phyloP scores from a whole-genome alignment of 2,113 vertebrate genomes.

The Apus apus region DNA sequence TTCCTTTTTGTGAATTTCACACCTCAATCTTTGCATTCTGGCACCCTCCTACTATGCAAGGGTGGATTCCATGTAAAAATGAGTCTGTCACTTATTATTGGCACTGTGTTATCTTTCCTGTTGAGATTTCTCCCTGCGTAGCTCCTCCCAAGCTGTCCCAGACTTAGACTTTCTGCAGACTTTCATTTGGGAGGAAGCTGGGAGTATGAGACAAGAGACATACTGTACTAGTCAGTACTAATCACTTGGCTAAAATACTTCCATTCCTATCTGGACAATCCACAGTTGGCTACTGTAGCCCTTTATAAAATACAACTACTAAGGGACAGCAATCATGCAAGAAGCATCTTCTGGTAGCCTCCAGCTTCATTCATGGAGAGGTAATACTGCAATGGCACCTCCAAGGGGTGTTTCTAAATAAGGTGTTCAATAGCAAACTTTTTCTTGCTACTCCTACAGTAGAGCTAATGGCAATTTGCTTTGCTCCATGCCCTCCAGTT shows the following conservation, averaged over 20 bases:
- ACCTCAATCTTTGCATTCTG: background rate
- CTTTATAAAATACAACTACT: background rate
- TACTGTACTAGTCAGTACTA: background rate
- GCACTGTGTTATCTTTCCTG: background rate
- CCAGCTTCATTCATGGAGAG: background rate
- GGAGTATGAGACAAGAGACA: background rate
- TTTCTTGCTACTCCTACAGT: background rate
- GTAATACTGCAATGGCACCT: background rate
- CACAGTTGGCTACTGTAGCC: background rate
- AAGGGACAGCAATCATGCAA: background rate
- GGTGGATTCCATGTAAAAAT: background rate
- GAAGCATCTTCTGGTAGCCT: background rate
- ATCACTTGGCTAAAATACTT: background rate
- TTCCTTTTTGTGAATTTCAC: background rate
- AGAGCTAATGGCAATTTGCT: background rate
- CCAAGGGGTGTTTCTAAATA: background rate
- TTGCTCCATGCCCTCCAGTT: background rate
- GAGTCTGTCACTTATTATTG: background rate
- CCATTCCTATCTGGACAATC: background rate
- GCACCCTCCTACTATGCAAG: background rate
- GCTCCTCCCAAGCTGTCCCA: background rate
- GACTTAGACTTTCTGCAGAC: background rate
- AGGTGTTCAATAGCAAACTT: background rate
- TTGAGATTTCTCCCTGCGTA: background rate
- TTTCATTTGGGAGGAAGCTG: background rate